Conservation (phyloP, 2,797 vertebrate species). For the Alosa sapidissima region DNA sequence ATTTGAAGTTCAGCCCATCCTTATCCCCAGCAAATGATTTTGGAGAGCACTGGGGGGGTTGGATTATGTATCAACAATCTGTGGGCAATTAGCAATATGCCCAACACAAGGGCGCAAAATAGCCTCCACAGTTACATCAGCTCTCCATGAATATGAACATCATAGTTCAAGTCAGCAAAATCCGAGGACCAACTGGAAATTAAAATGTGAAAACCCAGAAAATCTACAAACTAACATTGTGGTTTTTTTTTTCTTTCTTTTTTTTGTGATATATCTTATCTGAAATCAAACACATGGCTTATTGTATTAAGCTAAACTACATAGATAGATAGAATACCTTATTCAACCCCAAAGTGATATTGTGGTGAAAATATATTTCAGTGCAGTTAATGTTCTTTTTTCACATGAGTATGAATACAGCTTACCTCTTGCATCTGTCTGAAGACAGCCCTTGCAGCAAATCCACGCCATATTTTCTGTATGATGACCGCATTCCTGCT, state of each 20-base stretch:
- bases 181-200: not conserved
- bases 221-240: not conserved
- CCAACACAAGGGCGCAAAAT: not conserved
- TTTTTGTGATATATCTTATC: no score
- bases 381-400: not conserved
- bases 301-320: no score
- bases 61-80: conserved; percentile 1
- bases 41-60: not conserved
- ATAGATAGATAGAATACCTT: no score
- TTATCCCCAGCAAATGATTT: not conserved
- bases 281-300: no score
- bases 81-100: not conserved
- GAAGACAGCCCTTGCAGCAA: conserved; percentile 79
- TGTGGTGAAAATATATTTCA: not conserved
- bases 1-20: conserved; percentile 9
- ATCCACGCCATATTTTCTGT: conserved; percentile 91
- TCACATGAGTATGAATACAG: conserved; percentile 42
- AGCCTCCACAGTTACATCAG: not conserved
- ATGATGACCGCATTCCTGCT: conserved; percentile 77
- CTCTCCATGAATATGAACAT: not conserved
- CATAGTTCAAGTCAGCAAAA: not conserved
- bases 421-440: conserved; percentile 87
- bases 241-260: no score
- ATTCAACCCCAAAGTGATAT: no score
- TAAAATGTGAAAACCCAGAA: not conserved